Conservation (phyloP, 1,140 invertebrate species). For the Sinonovacula constricta region DNA sequence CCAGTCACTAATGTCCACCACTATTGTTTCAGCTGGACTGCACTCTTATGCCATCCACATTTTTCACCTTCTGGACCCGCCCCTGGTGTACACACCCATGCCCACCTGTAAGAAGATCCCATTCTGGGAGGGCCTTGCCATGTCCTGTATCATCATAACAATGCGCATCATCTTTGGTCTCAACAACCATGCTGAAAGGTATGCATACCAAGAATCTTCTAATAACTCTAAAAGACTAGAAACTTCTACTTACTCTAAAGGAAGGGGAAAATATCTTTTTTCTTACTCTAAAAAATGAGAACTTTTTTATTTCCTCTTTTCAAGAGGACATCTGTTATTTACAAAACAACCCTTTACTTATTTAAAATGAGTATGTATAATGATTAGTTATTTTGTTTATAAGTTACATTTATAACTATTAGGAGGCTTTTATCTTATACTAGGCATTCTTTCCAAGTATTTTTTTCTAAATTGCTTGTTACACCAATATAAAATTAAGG, state of each 20-base stretch:
- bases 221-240: neutral
- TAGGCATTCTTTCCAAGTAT: no score
- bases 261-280: neutral
- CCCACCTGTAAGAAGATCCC: constrained; percentile 16
- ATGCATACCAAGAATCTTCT: neutral
- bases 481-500: no score
- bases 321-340: neutral
- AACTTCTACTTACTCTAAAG: neutral
- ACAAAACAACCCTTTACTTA: neutral
- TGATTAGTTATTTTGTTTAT: no score
- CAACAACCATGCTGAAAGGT: constrained; percentile 60
- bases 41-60: constrained; percentile 42
- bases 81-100: neutral
- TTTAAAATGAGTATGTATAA: no score
- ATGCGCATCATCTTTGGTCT: constrained; percentile 58
- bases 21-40: constrained; percentile 45
- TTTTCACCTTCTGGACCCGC: neutral
- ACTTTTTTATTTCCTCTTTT: neutral
- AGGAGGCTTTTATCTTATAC: no score
- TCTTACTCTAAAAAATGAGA: neutral
- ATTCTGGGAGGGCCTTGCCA: constrained; percentile 56
- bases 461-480: no score
- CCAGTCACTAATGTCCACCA: no score
- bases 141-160: constrained; percentile 56
- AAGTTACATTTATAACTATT: no score